Conservation (phyloP, 2,113 vertebrate genomes). For the Phainopepla nitens region DNA sequence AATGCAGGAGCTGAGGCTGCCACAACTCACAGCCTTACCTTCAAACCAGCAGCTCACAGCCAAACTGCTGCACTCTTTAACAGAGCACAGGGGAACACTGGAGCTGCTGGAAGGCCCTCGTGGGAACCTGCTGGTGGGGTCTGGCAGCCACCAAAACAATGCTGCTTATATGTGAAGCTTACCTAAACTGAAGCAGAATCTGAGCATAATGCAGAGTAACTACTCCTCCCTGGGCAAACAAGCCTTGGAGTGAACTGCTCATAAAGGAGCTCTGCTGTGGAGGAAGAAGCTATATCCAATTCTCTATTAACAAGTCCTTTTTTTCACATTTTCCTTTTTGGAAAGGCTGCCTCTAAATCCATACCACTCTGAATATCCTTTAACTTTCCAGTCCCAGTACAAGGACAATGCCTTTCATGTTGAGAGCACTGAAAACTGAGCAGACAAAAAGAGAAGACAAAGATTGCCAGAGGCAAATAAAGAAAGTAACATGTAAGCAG, state of each 20-base stretch:
- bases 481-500: background rate
- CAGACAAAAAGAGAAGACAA: background rate
- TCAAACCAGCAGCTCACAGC: background rate
- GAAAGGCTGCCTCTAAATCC: background rate
- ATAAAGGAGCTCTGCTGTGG: background rate
- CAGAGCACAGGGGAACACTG: background rate
- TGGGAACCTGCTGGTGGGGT: background rate
- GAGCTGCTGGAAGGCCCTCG: background rate
- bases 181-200: background rate
- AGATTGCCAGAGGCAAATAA: background rate
- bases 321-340: background rate
- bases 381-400: background rate
- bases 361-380: background rate
- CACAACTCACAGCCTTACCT: background rate
- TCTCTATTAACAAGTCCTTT: background rate
- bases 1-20: background rate
- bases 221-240: background rate
- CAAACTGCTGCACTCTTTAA: background rate
- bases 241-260: background rate
- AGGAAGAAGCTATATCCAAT: background rate
- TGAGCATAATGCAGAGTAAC: background rate
- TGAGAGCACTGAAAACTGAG: background rate
- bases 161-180: background rate
- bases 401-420: background rate
- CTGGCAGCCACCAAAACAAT: background rate